Evolutionary conservation across 2,113 vertebrate species (phyloP).

Genomic region (Tautogolabrus adspersus): DNA sequence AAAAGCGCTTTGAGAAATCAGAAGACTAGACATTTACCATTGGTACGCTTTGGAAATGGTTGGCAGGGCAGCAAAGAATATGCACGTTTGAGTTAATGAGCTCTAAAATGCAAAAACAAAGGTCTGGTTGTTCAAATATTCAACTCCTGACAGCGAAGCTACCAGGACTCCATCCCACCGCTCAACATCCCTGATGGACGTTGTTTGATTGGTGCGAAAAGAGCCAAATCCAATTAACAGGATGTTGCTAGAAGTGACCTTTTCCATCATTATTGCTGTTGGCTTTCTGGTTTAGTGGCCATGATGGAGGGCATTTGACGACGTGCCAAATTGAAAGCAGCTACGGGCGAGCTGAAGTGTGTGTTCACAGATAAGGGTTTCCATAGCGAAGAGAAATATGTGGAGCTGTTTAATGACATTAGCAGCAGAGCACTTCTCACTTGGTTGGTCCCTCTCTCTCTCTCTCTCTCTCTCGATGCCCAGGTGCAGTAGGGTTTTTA

Average conservation of each 20-base stretch:
- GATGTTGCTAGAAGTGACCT: conserved; percentile 50
- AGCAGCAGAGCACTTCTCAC: conserved; percentile 4
- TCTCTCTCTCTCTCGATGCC: neutral
- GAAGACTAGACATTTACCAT: too few relatives aligned
- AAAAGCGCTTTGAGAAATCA: too few relatives aligned
- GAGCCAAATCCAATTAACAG: conserved; percentile 62
- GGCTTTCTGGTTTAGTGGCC: conserved; percentile 19
- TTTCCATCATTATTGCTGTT: conserved; percentile 35
- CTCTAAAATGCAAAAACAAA: conserved; percentile 4
- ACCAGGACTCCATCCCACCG: neutral
- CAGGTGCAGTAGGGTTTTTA: conserved; percentile 56
- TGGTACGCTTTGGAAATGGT: neutral
- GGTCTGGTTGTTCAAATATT: neutral
- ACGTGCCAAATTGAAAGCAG: conserved; percentile 43
- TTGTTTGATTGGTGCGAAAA: conserved; percentile 5
- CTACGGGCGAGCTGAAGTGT: conserved; percentile 39
- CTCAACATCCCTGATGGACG: conserved; percentile 12
- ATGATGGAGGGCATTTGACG: conserved; percentile 43
- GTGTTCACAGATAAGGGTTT: conserved; percentile 59
- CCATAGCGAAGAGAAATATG: conserved; percentile 47
- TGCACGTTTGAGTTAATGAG: neutral
- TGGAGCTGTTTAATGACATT: conserved; percentile 46
- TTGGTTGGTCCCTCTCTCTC: neutral
- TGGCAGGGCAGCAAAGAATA: neutral
- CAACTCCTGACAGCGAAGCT: neutral